Evolutionary conservation across 2,888 invertebrate genomes (phyloP).

Genomic region (Nysson spinosus): DNA sequence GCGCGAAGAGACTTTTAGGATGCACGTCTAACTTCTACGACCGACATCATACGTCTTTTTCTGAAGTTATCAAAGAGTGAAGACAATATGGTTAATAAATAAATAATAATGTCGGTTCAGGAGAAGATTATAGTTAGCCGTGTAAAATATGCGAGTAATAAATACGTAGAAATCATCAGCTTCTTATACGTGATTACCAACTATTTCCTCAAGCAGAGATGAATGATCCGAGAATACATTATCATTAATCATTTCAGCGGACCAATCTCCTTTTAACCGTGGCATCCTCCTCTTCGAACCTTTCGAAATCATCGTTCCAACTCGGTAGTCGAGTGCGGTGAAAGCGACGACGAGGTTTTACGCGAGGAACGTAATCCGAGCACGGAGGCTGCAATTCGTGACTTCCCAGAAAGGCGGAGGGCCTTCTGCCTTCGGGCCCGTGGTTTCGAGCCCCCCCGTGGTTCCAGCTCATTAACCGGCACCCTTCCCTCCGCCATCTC

Average conservation of each 20-base stretch:
- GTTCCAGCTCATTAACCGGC: slow-evolving; percentile 75
- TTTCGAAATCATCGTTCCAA: slow-evolving; percentile 19
- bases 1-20: slow-evolving; percentile 29
- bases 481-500: slow-evolving; percentile 46
- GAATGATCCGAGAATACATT: too few relatives aligned
- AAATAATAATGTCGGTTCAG: too few relatives aligned
- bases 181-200: too few relatives aligned
- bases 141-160: too few relatives aligned
- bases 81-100: too few relatives aligned
- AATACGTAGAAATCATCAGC: too few relatives aligned
- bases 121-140: too few relatives aligned
- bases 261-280: too few relatives aligned
- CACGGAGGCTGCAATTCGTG: slow-evolving; percentile 52
- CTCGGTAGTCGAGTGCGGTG: slow-evolving; percentile 38
- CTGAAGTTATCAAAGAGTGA: too few relatives aligned
- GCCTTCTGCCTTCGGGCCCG: slow-evolving; percentile 36
- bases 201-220: too few relatives aligned
- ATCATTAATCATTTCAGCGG: slow-evolving; percentile 39
- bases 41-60: too few relatives aligned
- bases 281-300: slow-evolving; percentile 45
- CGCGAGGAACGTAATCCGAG: slow-evolving; percentile 48
- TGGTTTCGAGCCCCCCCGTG: slow-evolving; percentile 72
- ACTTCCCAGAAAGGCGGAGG: slow-evolving; percentile 64
- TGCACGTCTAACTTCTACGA: too few relatives aligned
- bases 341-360: slow-evolving; percentile 45